Base-by-base conservation (phyloP, 2,797 vertebrate genomes). In the Acridotheres tristis region DNA sequence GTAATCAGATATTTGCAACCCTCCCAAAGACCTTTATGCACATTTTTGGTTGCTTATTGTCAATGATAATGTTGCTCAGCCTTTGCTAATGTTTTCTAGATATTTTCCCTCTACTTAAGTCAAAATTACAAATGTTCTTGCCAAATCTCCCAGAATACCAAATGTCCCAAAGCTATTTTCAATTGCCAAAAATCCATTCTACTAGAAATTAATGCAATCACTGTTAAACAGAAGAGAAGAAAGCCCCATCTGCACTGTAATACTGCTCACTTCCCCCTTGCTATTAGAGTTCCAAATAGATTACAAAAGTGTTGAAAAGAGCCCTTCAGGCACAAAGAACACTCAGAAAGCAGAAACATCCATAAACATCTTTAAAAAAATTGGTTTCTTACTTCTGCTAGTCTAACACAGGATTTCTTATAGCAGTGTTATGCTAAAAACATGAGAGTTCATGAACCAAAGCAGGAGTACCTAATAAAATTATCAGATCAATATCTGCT, bases 401-500 rank as follows among this genome's bases (percentile, higher is more conserved):
- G 50, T 63, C 57, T 77, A 79, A 88, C 45, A 85, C 27, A 62
- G 32, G 57, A 63, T 63, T 93, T 92, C 66, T 92, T 72, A 62
- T 16, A 89, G 51, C 79, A 88, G 50, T 73, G 58, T 76, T 94
- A 89, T 76, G 83, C 63, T 92, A 88, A 95, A 92, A 79, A 29
- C 85, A 75, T 43, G 61, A 74, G 61, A 88, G 93, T 94, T 94
- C 95, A 82, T 68, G 91, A 96, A 94, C 88, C 80, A 76, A 94
- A 67, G 83, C 94, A 95, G 67, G 38, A 94, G 45, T 45, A 69
- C 63, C 80, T 96, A 91, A 96, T 85, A 90, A 94, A 94, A 96
- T 96, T 81, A 93, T 79, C 80, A 84, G 85, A 93, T 96, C 93
- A 0, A 93, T 96, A 94, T 85, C 89, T 94, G 90, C 77, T 79